Conservation (phyloP, 2,797 vertebrate genomes). For the Pachyuromys duprasi region DNA sequence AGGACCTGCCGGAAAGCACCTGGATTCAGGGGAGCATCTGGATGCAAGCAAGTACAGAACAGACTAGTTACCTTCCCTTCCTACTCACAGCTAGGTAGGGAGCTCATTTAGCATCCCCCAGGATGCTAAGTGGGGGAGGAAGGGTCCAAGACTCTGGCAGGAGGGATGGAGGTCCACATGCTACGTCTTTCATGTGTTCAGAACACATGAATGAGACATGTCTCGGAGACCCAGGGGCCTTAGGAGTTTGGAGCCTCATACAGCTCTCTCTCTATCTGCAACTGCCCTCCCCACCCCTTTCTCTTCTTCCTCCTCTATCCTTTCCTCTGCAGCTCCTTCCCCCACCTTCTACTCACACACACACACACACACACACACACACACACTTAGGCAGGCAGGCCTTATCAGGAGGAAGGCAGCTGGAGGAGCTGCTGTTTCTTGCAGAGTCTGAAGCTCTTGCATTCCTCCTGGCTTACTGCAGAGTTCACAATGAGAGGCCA, state of each 20-base stretch:
- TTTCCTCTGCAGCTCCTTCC: neutral
- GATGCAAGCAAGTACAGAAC: neutral
- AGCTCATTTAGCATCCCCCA: neutral
- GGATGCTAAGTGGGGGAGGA: neutral
- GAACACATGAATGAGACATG: too few species aligned
- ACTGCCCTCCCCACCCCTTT: neutral
- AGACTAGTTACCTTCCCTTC: neutral
- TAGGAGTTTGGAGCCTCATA: neutral
- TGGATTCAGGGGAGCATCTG: neutral
- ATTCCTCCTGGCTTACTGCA: neutral
- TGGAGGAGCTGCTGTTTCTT: neutral
- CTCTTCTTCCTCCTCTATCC: neutral
- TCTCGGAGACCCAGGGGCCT: neutral
- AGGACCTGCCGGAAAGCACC: neutral
- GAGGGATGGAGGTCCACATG: neutral
- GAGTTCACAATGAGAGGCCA: neutral
- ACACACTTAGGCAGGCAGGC: neutral
- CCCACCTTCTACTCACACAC: neutral
- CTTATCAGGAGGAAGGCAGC: slow-evolving; percentile 8
- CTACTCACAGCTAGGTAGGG: neutral
- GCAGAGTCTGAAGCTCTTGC: neutral
- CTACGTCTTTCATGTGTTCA: neutral
- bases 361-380: neutral
- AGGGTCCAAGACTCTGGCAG: neutral
- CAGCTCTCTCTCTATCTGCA: neutral